These are phyloP conservation scores for Thumatha senex DNA, from an alignment of 2,888 invertebrate species.

Conservation along the genomic window DNA sequence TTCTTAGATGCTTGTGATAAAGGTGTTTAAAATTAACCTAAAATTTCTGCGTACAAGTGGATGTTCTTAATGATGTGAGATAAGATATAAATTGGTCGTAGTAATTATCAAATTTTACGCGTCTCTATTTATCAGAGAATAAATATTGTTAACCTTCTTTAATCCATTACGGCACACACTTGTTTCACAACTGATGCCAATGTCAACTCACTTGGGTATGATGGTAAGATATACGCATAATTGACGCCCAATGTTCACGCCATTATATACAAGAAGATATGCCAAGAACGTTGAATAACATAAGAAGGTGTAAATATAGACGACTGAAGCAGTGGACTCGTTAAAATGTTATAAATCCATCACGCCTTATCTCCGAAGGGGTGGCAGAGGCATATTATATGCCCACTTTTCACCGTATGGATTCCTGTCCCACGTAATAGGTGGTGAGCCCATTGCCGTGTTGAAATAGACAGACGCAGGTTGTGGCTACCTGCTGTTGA, in stretches of 20 bases:
- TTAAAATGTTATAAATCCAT: too few species aligned
- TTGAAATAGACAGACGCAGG: too few species aligned
- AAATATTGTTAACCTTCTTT: constrained; percentile 72
- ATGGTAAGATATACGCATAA: constrained; percentile 15
- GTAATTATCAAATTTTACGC: constrained; percentile 79
- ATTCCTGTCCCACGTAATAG: too few species aligned
- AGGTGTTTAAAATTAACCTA: constrained; percentile 13
- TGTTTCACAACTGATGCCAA: constrained; percentile 56
- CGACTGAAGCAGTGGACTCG: too few species aligned
- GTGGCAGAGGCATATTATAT: too few species aligned
- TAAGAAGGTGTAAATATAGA: too few species aligned
- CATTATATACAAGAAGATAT: too few species aligned
- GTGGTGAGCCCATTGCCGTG: too few species aligned
- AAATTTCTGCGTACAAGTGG: constrained; percentile 44
- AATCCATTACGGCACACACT: constrained; percentile 54
- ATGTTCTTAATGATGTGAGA: constrained; percentile 65
- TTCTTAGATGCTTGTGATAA: background rate
- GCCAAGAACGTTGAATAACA: too few species aligned
- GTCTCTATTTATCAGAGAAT: constrained; percentile 69
- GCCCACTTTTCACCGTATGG: too few species aligned
- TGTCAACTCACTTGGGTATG: constrained; percentile 7
- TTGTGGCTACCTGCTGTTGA: too few species aligned
- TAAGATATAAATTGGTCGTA: constrained; percentile 68
- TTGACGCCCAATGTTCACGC: background rate
- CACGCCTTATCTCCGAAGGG: too few species aligned